Base-by-base conservation (phyloP, 2,888 invertebrate genomes). In the Sialis fuliginosa region DNA sequence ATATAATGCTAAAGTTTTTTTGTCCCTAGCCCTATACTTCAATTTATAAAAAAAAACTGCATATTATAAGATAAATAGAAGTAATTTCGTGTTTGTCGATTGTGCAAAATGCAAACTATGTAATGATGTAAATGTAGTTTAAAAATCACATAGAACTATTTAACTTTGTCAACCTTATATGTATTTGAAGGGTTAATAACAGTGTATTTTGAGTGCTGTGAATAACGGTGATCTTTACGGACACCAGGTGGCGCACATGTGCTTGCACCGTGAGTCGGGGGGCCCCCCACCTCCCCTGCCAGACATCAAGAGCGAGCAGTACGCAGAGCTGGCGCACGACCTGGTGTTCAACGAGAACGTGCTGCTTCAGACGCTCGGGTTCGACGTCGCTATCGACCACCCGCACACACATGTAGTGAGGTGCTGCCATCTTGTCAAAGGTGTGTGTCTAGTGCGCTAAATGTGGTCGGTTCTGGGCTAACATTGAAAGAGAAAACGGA, bases 311-410 rank as follows among this genome's bases (percentile, higher is more conserved):
- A 70, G 71, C 56, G 77, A 77, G 63, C 75, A 76, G 53, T 81
- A 79, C 60, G 63, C 72, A 54, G 75, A 78, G 50, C 82, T 86
- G 70, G 87, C 90, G 51, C 89, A 92, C 66, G 91, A 95, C 68
- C 73, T 97, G 57, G 93, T 96, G 47, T 86, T 87, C 68, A 91
- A 95, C 69, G 97, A 98, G 71, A 97, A 93, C 67, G 86, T 95
- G 50, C 73, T 97, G 50, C 79, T 97, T 52, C 95, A 96, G 74
- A 97, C 96, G 9, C 74, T 97, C 63, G 96, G 96, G 52, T 98
- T 98, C 70, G 95, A 96, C 70, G 88, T 97, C 51, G 90, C 89
- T 54, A 93, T 98, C 60, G 95, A 96, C 68, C 95, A 97, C 71
- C 97, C 98, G 2, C 96, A 97, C 66, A 90, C 93, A 34, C 88